A percentile compares a stretch with the other conserved stretches of the same genome.
Conservation (phyloP, 2,113 vertebrate species). For the Odocoileus hemionus region DNA sequence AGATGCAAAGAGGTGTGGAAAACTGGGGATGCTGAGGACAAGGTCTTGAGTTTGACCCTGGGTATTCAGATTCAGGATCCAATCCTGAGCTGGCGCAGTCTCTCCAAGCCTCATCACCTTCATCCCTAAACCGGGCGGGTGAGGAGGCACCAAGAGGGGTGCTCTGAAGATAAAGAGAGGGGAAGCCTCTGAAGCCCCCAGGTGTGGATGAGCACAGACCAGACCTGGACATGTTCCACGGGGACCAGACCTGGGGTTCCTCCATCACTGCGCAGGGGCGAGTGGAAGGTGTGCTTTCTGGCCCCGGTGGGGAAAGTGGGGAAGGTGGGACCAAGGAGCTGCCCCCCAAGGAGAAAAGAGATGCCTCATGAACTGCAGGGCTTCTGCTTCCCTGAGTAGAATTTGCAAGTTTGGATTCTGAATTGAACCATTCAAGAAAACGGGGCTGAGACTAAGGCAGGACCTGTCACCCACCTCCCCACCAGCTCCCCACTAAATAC, state of each 20-base stretch:
- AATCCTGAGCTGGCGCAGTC: neutral
- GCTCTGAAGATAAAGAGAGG: neutral
- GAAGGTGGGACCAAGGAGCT: neutral
- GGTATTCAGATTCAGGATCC: neutral
- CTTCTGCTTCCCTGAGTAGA: neutral
- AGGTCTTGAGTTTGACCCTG: neutral
- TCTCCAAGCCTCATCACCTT: neutral
- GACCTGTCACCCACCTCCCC: neutral
- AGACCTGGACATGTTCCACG: neutral
- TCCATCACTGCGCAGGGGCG: accelerated
- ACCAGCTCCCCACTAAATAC: neutral
- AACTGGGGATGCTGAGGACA: neutral
- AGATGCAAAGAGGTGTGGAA: neutral
- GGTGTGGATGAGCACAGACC: neutral
- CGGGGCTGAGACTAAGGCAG: neutral
- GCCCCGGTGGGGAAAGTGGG: accelerated
- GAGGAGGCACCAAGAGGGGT: neutral
- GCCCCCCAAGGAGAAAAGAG: neutral
- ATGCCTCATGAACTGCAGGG: neutral
- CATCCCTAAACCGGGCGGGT: neutral
- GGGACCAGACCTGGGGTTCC: neutral
- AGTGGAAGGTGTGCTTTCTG: neutral
- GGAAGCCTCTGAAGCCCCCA: neutral
- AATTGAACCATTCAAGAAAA: neutral
- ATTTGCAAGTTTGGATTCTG: neutral